Conservation (phyloP, 2,113 vertebrate species). For the Garra rufa region DNA sequence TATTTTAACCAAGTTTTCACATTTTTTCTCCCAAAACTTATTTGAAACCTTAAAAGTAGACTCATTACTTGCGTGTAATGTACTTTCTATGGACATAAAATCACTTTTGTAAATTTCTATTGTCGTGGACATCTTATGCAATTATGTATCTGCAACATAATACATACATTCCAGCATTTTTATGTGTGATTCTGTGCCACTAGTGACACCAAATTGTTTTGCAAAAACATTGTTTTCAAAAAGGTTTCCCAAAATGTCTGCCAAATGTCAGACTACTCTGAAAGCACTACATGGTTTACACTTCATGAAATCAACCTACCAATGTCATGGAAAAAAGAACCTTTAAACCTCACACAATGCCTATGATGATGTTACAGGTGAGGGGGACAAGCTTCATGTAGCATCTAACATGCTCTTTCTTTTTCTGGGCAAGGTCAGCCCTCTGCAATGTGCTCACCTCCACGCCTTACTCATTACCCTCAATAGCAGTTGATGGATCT, state of each 20-base stretch:
- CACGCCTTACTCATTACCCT: conserved; percentile 64
- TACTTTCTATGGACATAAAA: too few species aligned
- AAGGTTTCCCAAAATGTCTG: neutral
- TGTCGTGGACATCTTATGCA: too few species aligned
- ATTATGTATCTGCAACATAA: neutral
- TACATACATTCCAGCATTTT: neutral
- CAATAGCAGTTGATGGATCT: conserved; percentile 63
- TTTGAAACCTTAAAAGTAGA: too few species aligned
- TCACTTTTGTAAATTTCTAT: too few species aligned
- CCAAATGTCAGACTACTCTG: neutral
- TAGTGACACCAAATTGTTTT: neutral
- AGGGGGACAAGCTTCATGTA: conserved; percentile 3
- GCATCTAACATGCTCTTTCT: conserved; percentile 12
- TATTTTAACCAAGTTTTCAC: too few species aligned
- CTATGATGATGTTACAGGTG: conserved; percentile 11
- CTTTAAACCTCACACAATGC: neutral
- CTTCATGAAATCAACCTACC: neutral
- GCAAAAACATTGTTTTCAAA: neutral
- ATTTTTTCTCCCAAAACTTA: too few species aligned
- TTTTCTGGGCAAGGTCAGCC: conserved; percentile 58
- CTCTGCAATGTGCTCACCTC: conserved; percentile 59
- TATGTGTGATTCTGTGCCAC: neutral
- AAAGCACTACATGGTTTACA: neutral
- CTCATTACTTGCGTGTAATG: too few species aligned
- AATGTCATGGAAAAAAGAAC: neutral